phyloP scores from a whole-genome alignment of 2,113 vertebrate genomes.

The Cephalopterus ornatus region DNA sequence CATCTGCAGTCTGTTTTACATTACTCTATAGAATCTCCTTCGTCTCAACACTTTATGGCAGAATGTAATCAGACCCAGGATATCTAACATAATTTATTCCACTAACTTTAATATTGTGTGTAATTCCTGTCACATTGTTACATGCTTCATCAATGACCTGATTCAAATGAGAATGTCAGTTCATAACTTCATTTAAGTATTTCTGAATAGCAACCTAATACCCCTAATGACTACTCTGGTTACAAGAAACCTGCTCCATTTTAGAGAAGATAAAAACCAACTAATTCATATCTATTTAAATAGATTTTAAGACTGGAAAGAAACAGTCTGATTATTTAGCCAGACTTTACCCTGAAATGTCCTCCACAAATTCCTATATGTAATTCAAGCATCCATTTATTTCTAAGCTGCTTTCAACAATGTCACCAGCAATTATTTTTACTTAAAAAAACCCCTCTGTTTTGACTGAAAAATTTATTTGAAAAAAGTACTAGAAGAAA shows the following conservation, averaged over 20 bases:
- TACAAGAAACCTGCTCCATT: neutral
- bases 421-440: neutral
- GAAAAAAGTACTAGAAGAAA: neutral
- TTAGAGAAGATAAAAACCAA: neutral
- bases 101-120: neutral
- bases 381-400: conserved; percentile 4
- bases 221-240: neutral
- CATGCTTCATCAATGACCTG: neutral
- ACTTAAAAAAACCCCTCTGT: neutral
- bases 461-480: neutral
- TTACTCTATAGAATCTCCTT: neutral
- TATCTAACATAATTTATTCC: neutral
- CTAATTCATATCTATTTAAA: neutral
- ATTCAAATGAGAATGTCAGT: neutral
- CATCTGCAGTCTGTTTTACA: neutral
- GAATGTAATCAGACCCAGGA: neutral
- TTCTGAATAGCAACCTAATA: neutral
- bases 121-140: neutral
- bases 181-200: neutral
- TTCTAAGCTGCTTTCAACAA: conserved; percentile 14
- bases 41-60: neutral
- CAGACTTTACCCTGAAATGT: neutral
- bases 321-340: neutral
- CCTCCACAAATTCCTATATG: neutral
- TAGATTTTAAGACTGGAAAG: neutral